phyloP scores from a whole-genome alignment of 2,797 vertebrate genomes.

The Gymnocypris eckloni region DNA sequence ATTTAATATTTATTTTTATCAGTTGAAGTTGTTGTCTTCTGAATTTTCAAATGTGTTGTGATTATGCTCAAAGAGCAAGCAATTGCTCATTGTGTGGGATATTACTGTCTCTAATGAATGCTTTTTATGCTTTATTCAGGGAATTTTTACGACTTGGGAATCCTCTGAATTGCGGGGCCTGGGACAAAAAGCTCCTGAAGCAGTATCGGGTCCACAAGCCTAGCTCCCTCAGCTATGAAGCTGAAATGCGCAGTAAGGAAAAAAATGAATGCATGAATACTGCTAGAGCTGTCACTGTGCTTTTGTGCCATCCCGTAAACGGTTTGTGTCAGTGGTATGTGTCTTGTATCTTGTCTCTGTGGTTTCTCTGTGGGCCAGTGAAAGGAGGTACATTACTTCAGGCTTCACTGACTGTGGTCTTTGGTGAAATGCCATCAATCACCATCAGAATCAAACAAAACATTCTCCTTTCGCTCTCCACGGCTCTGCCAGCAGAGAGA shows the following conservation, averaged over 20 bases:
- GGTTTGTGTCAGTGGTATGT: conserved; percentile 45
- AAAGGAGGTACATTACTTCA: conserved; percentile 36
- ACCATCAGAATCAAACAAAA: conserved; percentile 50
- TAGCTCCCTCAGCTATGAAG: conserved; percentile 93
- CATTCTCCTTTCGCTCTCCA: conserved; percentile 23
- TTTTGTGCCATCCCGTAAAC: conserved; percentile 29
- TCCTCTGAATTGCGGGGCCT: conserved; percentile 96
- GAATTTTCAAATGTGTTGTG: background rate
- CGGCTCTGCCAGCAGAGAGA: conserved; percentile 1
- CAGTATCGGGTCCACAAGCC: conserved; percentile 97
- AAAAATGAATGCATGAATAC: conserved; percentile 7
- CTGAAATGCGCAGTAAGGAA: conserved; percentile 93
- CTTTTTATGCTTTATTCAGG: conserved; percentile 72
- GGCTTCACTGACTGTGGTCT: conserved; percentile 29
- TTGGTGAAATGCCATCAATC: conserved; percentile 48
- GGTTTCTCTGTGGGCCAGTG: conserved; percentile 30
- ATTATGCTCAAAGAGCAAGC: background rate
- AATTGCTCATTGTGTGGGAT: background rate
- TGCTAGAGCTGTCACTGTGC: conserved; percentile 27
- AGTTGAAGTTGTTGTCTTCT: background rate
- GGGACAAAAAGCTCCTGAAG: conserved; percentile 96
- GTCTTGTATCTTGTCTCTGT: conserved; percentile 27
- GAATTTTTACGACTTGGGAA: conserved; percentile 95
- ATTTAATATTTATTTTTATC: background rate
- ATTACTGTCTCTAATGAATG: background rate